These are phyloP conservation scores for Coenonympha glycerion DNA, from an alignment of 2,888 invertebrate species.

Conservation along the genomic window DNA sequence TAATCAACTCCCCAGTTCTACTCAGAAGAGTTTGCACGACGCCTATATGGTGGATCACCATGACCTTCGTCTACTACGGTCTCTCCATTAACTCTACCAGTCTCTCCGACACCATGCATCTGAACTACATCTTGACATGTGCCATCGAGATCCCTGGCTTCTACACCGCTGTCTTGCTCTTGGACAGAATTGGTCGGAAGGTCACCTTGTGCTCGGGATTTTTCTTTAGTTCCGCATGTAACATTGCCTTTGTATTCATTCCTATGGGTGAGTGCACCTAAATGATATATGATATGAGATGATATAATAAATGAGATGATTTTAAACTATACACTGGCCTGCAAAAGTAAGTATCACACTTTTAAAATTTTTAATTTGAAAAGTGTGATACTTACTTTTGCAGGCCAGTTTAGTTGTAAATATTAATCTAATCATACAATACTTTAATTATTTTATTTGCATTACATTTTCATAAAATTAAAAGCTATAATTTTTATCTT, in stretches of 20 bases:
- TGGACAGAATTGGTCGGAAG: constrained; percentile 59
- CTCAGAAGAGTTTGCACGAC: constrained; percentile 73
- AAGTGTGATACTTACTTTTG: too few species aligned
- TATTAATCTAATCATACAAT: neutral
- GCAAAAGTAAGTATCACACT: too few species aligned
- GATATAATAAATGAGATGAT: neutral
- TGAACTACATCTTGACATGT: constrained; percentile 78
- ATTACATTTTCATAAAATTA: too few species aligned
- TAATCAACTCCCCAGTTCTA: constrained; percentile 70
- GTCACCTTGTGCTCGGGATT: constrained; percentile 35
- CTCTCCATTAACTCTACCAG: constrained; percentile 81
- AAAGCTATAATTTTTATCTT: too few species aligned
- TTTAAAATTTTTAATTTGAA: too few species aligned
- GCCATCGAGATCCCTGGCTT: constrained; percentile 80
- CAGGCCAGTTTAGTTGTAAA: too few species aligned
- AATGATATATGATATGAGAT: neutral
- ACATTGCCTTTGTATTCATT: constrained; percentile 29
- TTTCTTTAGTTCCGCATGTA: constrained; percentile 26
- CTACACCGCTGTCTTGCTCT: constrained; percentile 72
- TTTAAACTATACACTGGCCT: neutral
- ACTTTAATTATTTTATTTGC: too few species aligned
- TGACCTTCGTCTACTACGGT: constrained; percentile 82
- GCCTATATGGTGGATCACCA: constrained; percentile 82
- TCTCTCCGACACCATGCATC: constrained; percentile 79
- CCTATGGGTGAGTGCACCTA: constrained; percentile 30